A percentile compares a stretch with the other conserved stretches of the same genome.
Conservation (phyloP, 2,888 invertebrate genomes). For the Leptogaster cylindrica region DNA sequence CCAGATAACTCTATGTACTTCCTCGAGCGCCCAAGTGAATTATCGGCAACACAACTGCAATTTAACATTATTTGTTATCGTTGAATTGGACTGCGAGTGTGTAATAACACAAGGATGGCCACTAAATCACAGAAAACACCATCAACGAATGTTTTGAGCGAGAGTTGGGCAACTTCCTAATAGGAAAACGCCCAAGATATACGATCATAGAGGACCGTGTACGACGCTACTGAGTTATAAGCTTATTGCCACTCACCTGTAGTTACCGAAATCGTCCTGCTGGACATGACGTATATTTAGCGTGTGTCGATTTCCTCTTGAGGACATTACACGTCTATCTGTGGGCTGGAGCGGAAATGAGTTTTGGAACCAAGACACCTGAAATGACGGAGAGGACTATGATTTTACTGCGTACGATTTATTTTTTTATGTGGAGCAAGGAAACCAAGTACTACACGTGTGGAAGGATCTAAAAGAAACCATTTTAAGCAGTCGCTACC, state of each 20-base stretch:
- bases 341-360: constrained; percentile 71
- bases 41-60: constrained; percentile 73
- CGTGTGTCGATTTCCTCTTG: constrained; percentile 72
- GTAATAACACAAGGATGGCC: constrained; percentile 29
- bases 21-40: constrained; percentile 71
- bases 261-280: constrained; percentile 74
- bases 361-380: constrained; percentile 77
- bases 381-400: constrained; percentile 49
- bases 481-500: no score
- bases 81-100: constrained; percentile 20
- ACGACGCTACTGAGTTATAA: no score
- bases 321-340: constrained; percentile 74
- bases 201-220: no score
- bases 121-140: constrained; percentile 22
- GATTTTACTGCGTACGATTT: background rate
- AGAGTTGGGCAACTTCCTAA: constrained; percentile 2
- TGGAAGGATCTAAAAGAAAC: no score
- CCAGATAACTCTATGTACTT: constrained; percentile 76
- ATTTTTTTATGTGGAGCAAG: background rate
- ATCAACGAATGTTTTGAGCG: constrained; percentile 10
- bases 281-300: constrained; percentile 71
- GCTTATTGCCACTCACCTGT: constrained; percentile 63
- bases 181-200: constrained; percentile 2
- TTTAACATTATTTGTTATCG: constrained; percentile 45
- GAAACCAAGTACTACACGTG: no score